Base-by-base conservation (phyloP, 2,113 vertebrate species). In the Chaetodon trifascialis region DNA sequence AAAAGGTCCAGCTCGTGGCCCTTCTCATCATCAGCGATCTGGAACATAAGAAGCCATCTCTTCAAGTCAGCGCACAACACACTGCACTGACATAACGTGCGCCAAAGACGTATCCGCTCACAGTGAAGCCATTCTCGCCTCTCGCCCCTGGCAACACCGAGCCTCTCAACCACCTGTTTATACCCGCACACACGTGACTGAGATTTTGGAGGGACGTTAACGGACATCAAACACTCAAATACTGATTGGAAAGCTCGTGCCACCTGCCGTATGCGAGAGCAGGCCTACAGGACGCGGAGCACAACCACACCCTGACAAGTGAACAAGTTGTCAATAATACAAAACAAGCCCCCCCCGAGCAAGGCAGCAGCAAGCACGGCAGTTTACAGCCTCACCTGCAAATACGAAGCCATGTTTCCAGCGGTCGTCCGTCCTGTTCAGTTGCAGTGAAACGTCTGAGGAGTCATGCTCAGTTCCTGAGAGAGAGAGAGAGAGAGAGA, bases 1-100 rank as follows among this genome's bases (percentile, higher is more conserved):
- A 97, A 95, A 0, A 96, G 93, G 49, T 95, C 94, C 88, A 96
- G 93, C 0, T 95, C 95, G n/a, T 95, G 91, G 51, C 94, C 94
- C 4, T 89, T 93, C 67, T 95, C 93, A 54, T 96, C 94, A 60
- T 96, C 95, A 2, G 94, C 85, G 38, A 96, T 95, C 95, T 96
- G 89, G 9, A 90, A 59, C 15, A 73, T 4, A 64, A 60, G 6
- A 65, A 76, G 12, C 17, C 62, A 51, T 12, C 11, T 44, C 54
- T 74, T 16, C 7, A 69, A n/a, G 38, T 40, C 38, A 40, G 38
- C 38, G 40, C 17, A 38, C 68, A 65, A 4, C 5, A 40, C 23
- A 30, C 30, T 30, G 69, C 73, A 68, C 30, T 9, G 59, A 82
- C 60, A 73, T 58, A 69, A 77, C 62, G 40, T 73, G 52, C 55